These are phyloP conservation scores for Hyposoter didymator DNA, from an alignment of 2,888 invertebrate genomes.

Conservation along the genomic window DNA sequence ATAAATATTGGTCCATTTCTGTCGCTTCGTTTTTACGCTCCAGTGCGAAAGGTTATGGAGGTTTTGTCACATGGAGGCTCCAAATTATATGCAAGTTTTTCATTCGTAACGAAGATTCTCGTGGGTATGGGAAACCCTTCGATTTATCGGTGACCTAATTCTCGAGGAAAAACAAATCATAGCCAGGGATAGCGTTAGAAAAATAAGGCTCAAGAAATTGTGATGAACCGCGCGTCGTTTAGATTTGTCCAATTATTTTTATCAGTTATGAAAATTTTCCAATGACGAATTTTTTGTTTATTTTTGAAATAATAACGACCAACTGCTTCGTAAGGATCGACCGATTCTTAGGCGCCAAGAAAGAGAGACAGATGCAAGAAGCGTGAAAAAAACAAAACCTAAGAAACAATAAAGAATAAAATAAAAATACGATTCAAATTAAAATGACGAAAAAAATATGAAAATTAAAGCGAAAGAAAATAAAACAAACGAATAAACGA, in stretches of 20 bases:
- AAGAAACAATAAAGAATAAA: no score
- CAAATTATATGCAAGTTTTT: background rate
- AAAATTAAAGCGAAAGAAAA: no score
- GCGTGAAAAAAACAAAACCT: no score
- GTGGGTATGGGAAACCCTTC: background rate
- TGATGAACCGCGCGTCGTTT: background rate
- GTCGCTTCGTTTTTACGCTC: background rate
- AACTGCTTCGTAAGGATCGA: no score
- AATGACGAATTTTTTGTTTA: background rate
- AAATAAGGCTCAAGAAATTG: background rate
- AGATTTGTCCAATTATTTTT: background rate
- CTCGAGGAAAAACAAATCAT: background rate
- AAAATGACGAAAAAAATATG: no score
- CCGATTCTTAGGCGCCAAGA: no score
- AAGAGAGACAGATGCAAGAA: no score
- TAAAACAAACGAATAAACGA: no score
- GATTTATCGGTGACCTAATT: constrained; percentile 6
- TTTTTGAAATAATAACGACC: no score
- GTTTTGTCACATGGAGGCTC: background rate
- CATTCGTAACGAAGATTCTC: background rate
- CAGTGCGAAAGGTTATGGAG: background rate
- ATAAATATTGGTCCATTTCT: background rate
- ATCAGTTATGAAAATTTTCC: background rate
- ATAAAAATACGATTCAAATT: no score
- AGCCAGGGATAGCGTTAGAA: background rate